phyloP scores from a whole-genome alignment of 2,888 invertebrate genomes.

The Drosophila infuscata region DNA sequence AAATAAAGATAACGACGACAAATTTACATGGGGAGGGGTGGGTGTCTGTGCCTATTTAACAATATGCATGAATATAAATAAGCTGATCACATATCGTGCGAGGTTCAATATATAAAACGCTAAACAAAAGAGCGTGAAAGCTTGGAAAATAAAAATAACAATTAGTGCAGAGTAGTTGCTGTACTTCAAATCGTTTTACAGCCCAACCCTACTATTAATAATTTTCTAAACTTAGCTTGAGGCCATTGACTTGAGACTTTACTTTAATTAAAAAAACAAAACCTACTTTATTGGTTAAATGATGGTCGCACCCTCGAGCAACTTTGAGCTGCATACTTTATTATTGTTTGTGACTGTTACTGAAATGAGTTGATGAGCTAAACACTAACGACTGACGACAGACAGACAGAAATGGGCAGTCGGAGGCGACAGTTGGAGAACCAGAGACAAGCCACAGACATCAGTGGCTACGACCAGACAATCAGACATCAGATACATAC shows the following conservation, averaged over 20 bases:
- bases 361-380: conserved; percentile 23
- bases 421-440: conserved; percentile 3
- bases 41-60: conserved; percentile 1
- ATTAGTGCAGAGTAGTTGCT: not conserved
- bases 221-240: not conserved
- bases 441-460: conserved; percentile 30
- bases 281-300: not conserved
- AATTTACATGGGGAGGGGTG: conserved; percentile 13
- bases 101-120: conserved; percentile 15
- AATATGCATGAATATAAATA: conserved; percentile 22
- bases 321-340: conserved; percentile 11
- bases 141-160: not conserved
- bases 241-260: conserved; percentile 31
- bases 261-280: conserved; percentile 20
- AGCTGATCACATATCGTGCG: conserved; percentile 29
- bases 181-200: not conserved
- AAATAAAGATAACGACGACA: conserved; percentile 24
- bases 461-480: conserved; percentile 8
- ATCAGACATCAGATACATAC: conserved; percentile 4
- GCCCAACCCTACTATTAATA: not conserved
- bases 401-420: not conserved
- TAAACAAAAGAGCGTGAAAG: conserved; percentile 1
- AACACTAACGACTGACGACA: not conserved
- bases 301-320: conserved; percentile 8
- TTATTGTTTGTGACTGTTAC: conserved; percentile 39